Evolutionary conservation across 37 sponge, comb jelly and placozoan species (phyloP), one percentile per base, ranked within the genome.

Genomic region (Hexactinellida sp.): DNA sequence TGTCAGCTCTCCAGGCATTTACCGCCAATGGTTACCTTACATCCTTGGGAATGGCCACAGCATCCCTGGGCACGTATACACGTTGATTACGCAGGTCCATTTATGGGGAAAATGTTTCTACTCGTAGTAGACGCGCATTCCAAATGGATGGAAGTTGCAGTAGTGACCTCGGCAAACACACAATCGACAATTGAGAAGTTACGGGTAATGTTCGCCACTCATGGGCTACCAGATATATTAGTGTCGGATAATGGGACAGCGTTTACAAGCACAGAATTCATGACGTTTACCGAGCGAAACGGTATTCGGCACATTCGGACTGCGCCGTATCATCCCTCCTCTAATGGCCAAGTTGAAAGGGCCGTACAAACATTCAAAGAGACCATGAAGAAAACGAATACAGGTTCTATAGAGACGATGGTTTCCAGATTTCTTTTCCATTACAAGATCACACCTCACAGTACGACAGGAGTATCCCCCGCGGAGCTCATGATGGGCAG

Each of bases 61-160:
- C 32, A 88, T 32, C 89, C 87, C 37, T 91, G 90, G 88, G 38
- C 54, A 36, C 38, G 87, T 1, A 24, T 90, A 0, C 87, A 90
- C 39, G 1, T 86, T 0, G 87, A 89, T 36, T 90, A 76, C 82
- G 85, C 90, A 37, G 90, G 90, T 23, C 90, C 90, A 28, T 83
- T 86, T 36, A 23, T 83, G 38, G 88, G 86, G 0, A 37, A 85
- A 30, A 86, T 83, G 86, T 91, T 88, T 83, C 54, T 91, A 83
- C 23, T 90, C 0, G 35, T 88, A 9, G 63, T 88, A 34, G 88
- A 90, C 83, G 88, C 91, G 0, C 86, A 88, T 38, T 85, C 86
- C 23, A 90, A 87, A 83, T 90, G 90, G 88, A 38, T 90, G 86
- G 86, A 90, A 38, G 88, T 85, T 13, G 83, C 87, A 38, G 63